Conservation (phyloP, 1,140 invertebrate species). For the Neodiprion pinetum region DNA sequence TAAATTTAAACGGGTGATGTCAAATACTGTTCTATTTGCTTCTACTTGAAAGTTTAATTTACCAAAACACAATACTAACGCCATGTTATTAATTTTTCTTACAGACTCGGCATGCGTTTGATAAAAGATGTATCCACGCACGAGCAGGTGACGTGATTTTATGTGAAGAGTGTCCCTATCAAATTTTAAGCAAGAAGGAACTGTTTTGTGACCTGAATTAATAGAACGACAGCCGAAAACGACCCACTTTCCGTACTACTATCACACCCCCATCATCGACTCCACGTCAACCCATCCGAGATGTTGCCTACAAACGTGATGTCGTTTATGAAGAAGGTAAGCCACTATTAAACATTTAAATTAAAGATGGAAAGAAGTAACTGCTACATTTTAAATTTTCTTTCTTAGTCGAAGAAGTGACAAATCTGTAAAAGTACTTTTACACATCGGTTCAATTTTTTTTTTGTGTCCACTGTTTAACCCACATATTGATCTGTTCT, state of each 20-base stretch:
- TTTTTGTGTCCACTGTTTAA: too few species aligned
- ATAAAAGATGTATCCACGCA: background rate
- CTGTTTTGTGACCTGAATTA: background rate
- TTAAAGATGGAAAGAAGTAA: constrained; percentile 21
- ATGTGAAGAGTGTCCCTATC: background rate
- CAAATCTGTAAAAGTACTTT: too few species aligned
- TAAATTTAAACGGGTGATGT: too few species aligned
- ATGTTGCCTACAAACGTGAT: constrained; percentile 83
- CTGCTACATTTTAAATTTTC: background rate
- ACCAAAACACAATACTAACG: too few species aligned
- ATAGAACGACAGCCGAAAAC: background rate
- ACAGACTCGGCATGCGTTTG: background rate
- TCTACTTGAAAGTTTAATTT: too few species aligned
- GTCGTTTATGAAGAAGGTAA: constrained; percentile 85
- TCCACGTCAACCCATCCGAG: background rate
- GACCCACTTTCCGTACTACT: background rate
- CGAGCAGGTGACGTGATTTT: background rate
- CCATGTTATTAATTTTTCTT: background rate
- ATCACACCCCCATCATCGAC: background rate
- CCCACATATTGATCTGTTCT: too few species aligned
- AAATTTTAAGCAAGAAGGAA: background rate
- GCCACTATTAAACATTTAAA: constrained; percentile 33
- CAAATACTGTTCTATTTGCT: too few species aligned
- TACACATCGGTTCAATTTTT: too few species aligned
- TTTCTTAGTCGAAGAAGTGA: background rate